Evolutionary conservation across 2,797 vertebrate species (phyloP).

Genomic region (Phrynocephalus vlangalii): DNA sequence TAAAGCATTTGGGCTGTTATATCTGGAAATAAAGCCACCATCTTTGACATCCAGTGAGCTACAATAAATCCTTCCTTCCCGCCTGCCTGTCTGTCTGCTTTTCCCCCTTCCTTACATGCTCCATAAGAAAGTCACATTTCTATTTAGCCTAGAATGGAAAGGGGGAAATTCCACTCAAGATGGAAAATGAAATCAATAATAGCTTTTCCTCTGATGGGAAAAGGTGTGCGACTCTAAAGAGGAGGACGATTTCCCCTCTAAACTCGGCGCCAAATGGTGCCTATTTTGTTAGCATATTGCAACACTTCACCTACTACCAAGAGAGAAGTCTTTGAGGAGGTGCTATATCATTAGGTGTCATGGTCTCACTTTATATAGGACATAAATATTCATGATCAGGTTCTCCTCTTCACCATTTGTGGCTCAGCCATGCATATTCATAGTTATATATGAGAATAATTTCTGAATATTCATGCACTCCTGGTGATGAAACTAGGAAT

Average conservation of each 20-base stretch:
- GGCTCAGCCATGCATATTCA: slow-evolving; percentile 38
- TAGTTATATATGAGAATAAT: background rate
- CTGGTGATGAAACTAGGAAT: slow-evolving; percentile 35
- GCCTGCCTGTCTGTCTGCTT: too few species aligned
- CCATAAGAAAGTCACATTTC: background rate
- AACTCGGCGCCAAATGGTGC: fast-evolving
- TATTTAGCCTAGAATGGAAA: slow-evolving; percentile 2
- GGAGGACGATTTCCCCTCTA: background rate
- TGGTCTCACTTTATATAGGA: slow-evolving; percentile 1
- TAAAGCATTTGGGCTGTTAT: too few species aligned
- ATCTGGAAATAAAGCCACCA: too few species aligned
- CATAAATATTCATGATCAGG: slow-evolving; percentile 12
- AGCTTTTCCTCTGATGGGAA: background rate
- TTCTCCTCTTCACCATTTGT: slow-evolving; percentile 8
- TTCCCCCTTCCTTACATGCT: too few species aligned
- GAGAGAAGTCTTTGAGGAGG: background rate
- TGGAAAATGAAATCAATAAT: slow-evolving; percentile 33
- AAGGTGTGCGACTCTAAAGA: slow-evolving; percentile 11
- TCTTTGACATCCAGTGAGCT: background rate
- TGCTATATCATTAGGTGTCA: background rate
- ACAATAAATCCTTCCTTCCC: background rate
- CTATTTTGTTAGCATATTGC: slow-evolving; percentile 5
- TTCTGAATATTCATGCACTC: slow-evolving; percentile 26
- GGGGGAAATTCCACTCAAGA: background rate
- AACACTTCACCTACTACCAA: background rate